These are phyloP conservation scores for Rhagologus leucostigma DNA, from an alignment of 2,113 vertebrate species.

Conservation along the genomic window DNA sequence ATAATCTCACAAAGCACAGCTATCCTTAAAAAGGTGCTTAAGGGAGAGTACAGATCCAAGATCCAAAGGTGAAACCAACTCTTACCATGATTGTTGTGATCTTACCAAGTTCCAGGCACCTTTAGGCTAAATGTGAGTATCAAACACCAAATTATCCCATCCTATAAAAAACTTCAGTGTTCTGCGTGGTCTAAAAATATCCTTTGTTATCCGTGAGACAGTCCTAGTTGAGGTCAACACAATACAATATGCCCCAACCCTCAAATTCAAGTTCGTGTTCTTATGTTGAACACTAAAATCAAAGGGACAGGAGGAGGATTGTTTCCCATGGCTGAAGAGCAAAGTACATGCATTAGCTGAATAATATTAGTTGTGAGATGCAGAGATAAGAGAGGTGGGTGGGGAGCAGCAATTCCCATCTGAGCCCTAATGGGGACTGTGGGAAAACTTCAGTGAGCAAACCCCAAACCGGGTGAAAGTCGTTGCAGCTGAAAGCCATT, in stretches of 20 bases:
- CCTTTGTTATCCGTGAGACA: constrained; percentile 13
- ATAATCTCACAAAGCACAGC: not conserved
- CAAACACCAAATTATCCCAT: not conserved
- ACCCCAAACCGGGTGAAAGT: not conserved
- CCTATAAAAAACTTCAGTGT: not conserved
- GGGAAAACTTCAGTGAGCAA: constrained; percentile 42
- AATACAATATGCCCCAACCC: not conserved
- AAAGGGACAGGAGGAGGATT: constrained; percentile 1
- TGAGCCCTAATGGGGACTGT: constrained; percentile 12
- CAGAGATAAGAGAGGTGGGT: constrained; percentile 35
- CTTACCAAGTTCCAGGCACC: not conserved
- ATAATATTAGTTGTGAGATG: constrained; percentile 42
- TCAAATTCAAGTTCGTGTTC: not conserved
- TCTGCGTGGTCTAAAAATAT: not conserved
- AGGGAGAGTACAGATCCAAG: not conserved
- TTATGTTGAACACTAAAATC: not conserved
- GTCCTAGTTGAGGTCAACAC: not conserved
- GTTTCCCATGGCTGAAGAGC: constrained; percentile 51
- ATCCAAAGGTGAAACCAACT: not conserved
- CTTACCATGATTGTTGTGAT: not conserved
- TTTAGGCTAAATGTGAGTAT: not conserved
- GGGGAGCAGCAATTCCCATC: constrained; percentile 44
- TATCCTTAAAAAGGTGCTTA: not conserved
- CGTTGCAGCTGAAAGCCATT: not conserved
- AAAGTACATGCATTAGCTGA: constrained; percentile 26